phyloP scores from a whole-genome alignment of 2,888 invertebrate genomes.

The Oscheius sp. region DNA sequence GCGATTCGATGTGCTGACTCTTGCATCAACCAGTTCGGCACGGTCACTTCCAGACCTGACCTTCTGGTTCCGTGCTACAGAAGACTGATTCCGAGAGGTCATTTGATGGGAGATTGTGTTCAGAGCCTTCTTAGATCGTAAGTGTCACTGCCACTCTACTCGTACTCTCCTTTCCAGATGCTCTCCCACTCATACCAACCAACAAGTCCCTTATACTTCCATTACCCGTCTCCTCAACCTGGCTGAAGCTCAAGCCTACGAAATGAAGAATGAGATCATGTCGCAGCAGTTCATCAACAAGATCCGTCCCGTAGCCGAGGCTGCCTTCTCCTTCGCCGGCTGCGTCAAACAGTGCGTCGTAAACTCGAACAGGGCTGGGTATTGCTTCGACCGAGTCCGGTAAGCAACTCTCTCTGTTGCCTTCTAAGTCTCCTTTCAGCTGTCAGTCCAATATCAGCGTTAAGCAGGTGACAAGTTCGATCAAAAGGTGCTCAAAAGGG shows the following conservation, averaged over 20 bases:
- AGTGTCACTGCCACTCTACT: neutral
- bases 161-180: neutral
- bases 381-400: constrained; percentile 24
- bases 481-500: constrained; percentile 29
- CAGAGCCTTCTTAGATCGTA: constrained; percentile 9
- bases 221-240: neutral
- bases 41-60: neutral
- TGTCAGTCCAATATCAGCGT: constrained; percentile 22
- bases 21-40: constrained; percentile 6
- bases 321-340: constrained; percentile 11
- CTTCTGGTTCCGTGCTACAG: constrained; percentile 4
- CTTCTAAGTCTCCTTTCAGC: constrained; percentile 9
- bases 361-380: constrained; percentile 8
- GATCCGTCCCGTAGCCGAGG: constrained; percentile 24
- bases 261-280: neutral
- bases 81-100: constrained; percentile 3
- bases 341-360: constrained; percentile 23
- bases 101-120: constrained; percentile 9
- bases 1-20: neutral
- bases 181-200: neutral
- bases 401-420: constrained; percentile 2
- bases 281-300: neutral
- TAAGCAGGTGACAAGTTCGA: neutral
- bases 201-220: neutral
- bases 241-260: constrained; percentile 5